These are phyloP conservation scores for Chiloscyllium punctatum DNA, from an alignment of 2,797 vertebrate species.

Conservation along the genomic window DNA sequence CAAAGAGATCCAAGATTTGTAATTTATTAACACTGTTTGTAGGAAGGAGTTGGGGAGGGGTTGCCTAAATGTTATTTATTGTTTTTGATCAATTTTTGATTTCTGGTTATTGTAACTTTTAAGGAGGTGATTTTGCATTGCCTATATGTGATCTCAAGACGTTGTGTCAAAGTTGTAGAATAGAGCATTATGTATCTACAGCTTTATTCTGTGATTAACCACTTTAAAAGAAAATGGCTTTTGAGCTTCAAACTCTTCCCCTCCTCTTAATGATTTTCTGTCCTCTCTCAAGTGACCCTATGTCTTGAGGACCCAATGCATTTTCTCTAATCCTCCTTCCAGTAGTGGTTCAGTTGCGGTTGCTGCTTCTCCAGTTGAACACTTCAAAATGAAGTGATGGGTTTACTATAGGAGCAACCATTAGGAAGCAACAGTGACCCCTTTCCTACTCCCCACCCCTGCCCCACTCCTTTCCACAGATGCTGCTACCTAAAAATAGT, in stretches of 20 bases:
- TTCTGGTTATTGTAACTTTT: neutral
- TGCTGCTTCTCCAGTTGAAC: neutral
- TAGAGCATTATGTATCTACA: neutral
- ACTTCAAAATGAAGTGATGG: neutral
- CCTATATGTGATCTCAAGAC: neutral
- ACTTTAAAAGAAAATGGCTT: neutral
- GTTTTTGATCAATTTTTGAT: neutral
- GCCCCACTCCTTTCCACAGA: neutral
- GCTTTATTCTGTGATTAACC: neutral
- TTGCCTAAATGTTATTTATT: constrained; percentile 28
- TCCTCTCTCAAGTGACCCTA: neutral
- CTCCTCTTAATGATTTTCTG: neutral
- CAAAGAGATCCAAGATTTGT: neutral
- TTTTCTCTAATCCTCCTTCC: neutral
- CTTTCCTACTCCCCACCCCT: neutral
- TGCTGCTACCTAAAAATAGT: neutral
- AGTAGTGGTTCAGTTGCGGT: neutral
- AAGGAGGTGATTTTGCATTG: neutral
- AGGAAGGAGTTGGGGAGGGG: neutral
- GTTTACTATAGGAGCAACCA: neutral
- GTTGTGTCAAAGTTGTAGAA: neutral
- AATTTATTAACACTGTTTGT: constrained; percentile 34
- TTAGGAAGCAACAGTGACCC: neutral
- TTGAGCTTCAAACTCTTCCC: neutral
- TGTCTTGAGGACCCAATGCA: neutral